Percentiles rank a stretch among this genome's conserved stretches.
These are phyloP conservation scores for Orthosia incerta DNA, from an alignment of 2,888 invertebrate species.

Conservation along the genomic window DNA sequence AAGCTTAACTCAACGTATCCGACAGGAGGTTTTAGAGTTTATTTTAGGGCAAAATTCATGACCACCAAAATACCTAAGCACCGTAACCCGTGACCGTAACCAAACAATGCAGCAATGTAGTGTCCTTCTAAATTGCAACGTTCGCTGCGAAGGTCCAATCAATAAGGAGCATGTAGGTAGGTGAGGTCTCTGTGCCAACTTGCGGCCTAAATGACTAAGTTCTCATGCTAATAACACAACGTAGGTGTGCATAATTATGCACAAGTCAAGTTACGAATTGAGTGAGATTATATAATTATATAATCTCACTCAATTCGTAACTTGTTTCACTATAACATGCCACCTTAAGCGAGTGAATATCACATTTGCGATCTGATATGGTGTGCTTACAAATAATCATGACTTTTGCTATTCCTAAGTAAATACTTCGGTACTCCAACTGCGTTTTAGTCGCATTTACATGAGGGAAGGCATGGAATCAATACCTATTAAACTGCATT, in stretches of 20 bases:
- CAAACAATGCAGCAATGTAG: constrained; percentile 6
- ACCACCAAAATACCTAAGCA: too few species aligned
- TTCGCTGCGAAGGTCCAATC: constrained; percentile 69
- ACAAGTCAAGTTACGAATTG: too few species aligned
- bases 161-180: constrained; percentile 77
- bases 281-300: too few species aligned
- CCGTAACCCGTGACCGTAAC: too few species aligned
- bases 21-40: too few species aligned
- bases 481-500: background rate
- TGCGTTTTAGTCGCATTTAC: background rate
- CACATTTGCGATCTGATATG: constrained; percentile 20
- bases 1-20: too few species aligned
- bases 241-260: constrained; percentile 63
- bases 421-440: background rate
- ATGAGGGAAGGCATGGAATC: background rate
- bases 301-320: constrained; percentile 55
- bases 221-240: constrained; percentile 73
- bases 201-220: constrained; percentile 82
- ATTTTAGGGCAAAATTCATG: too few species aligned
- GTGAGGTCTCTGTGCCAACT: constrained; percentile 74
- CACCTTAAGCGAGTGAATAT: constrained; percentile 23
- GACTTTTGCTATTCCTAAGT: background rate
- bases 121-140: constrained; percentile 48
- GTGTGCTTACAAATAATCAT: constrained; percentile 2
- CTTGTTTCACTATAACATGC: constrained; percentile 36